Evolutionary conservation across 2,888 invertebrate species (phyloP).

Genomic region (Drosophila testacea): DNA sequence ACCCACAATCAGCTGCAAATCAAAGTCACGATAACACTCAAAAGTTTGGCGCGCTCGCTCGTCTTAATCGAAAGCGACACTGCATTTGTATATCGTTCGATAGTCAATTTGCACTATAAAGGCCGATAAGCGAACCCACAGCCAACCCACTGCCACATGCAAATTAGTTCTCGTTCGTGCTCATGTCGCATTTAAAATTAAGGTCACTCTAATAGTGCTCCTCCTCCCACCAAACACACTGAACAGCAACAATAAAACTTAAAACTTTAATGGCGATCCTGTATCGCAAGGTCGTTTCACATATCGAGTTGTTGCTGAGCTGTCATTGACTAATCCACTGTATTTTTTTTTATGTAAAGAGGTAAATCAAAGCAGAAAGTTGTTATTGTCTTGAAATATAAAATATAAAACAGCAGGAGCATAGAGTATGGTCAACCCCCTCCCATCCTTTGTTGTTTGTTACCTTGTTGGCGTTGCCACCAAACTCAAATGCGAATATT

Average conservation of each 20-base stretch:
- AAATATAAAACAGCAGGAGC: conserved; percentile 27
- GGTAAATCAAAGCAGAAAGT: conserved; percentile 12
- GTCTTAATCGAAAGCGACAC: conserved; percentile 33
- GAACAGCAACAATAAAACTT: conserved; percentile 7
- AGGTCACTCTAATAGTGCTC: conserved; percentile 59
- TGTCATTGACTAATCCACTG: background rate
- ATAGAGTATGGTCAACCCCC: conserved; percentile 21
- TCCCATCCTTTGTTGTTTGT: conserved; percentile 21
- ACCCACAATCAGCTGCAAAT: conserved; percentile 44
- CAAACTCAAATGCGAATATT: conserved; percentile 8
- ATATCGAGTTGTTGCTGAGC: conserved; percentile 13
- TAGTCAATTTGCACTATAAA: conserved; percentile 23
- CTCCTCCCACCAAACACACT: conserved; percentile 11
- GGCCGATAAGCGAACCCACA: conserved; percentile 32
- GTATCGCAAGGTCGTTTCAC: conserved; percentile 51
- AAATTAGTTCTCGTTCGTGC: conserved; percentile 56
- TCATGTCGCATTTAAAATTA: conserved; percentile 59
- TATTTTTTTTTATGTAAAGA: conserved; percentile 3
- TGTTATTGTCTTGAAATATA: conserved; percentile 18
- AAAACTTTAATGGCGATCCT: conserved; percentile 38
- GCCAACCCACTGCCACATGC: conserved; percentile 48
- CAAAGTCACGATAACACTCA: conserved; percentile 31
- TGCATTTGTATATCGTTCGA: conserved; percentile 47
- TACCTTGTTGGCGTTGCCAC: conserved; percentile 58
- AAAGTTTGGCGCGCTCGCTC: conserved; percentile 40